Evolutionary conservation across 2,888 invertebrate species (phyloP).

Genomic region (Lepeophtheirus nordmannii): DNA sequence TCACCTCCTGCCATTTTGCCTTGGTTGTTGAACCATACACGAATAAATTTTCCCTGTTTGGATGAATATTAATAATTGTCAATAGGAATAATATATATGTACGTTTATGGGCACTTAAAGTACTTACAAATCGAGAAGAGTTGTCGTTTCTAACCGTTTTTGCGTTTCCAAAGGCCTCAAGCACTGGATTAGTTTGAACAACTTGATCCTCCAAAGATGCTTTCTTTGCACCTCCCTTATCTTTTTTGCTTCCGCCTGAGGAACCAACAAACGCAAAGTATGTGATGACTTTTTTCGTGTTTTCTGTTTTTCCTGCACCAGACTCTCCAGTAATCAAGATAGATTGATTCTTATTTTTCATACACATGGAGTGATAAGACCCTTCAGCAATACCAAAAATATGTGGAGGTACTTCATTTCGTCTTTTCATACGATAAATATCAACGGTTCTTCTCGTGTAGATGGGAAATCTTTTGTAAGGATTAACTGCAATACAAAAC

Average conservation of each 20-base stretch:
- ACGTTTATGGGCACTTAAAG: no score
- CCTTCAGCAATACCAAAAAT: slow-evolving; percentile 99
- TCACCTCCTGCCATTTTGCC: slow-evolving; percentile 99
- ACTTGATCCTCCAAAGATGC: slow-evolving; percentile 97
- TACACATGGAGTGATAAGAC: slow-evolving; percentile 99
- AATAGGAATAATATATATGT: not conserved
- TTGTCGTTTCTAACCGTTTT: slow-evolving; percentile 99
- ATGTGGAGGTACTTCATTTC: slow-evolving; percentile 98
- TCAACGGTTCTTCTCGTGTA: slow-evolving; percentile 91
- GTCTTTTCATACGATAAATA: slow-evolving; percentile 97
- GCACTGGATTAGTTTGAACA: slow-evolving; percentile 96
- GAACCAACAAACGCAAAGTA: slow-evolving; percentile 33
- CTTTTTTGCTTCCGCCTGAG: slow-evolving; percentile 22
- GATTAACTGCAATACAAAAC: slow-evolving; percentile 99
- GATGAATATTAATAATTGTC: not conserved
- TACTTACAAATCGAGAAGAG: slow-evolving; percentile 99
- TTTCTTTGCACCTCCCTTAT: slow-evolving; percentile 30
- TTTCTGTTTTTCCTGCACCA: slow-evolving; percentile 46
- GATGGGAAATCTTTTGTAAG: slow-evolving; percentile 98
- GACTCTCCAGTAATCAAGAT: slow-evolving; percentile 46
- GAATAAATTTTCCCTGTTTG: slow-evolving; percentile 95
- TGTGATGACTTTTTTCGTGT: slow-evolving; percentile 39
- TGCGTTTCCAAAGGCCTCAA: slow-evolving; percentile 99
- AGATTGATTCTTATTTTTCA: slow-evolving; percentile 51
- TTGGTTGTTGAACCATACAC: slow-evolving; percentile 97